phyloP scores from a whole-genome alignment of 2,113 vertebrate genomes.

The Anguilla rostrata region DNA sequence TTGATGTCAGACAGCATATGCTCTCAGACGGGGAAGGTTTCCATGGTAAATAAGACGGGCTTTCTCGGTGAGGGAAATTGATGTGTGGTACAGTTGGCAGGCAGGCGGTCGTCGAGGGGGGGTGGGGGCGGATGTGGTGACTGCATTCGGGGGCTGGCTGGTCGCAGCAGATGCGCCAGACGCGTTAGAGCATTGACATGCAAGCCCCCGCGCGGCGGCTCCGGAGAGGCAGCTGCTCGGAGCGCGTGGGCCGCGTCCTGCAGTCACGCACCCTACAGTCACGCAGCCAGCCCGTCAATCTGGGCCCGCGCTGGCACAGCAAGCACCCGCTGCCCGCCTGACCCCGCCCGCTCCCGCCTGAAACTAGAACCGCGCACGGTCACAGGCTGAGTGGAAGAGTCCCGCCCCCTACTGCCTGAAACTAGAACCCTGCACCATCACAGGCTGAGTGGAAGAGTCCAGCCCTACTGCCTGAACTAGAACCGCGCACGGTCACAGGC shows the following conservation, averaged over 20 bases:
- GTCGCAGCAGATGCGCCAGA: background rate
- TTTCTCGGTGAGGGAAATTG: background rate
- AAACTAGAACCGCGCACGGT: too few species aligned
- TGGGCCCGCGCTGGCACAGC: background rate
- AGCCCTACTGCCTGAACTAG: too few species aligned
- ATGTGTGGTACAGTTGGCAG: background rate
- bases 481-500: too few species aligned
- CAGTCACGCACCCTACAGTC: background rate
- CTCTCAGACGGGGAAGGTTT: background rate
- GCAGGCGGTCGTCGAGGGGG: background rate
- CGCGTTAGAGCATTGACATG: constrained; percentile 16
- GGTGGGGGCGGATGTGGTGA: background rate
- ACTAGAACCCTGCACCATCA: too few species aligned
- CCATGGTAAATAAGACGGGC: constrained; percentile 33
- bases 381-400: too few species aligned
- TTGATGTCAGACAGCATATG: background rate
- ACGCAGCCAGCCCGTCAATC: background rate
- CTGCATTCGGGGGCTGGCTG: background rate
- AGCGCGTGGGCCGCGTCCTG: background rate
- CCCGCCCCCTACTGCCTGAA: too few species aligned
- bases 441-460: too few species aligned
- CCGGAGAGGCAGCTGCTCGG: constrained; percentile 15
- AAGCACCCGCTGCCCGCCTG: too few species aligned
- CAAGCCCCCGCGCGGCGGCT: background rate
- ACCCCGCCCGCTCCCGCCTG: too few species aligned